Base-by-base conservation (phyloP, 2,888 invertebrate species). In the Napeogenes inachia region DNA sequence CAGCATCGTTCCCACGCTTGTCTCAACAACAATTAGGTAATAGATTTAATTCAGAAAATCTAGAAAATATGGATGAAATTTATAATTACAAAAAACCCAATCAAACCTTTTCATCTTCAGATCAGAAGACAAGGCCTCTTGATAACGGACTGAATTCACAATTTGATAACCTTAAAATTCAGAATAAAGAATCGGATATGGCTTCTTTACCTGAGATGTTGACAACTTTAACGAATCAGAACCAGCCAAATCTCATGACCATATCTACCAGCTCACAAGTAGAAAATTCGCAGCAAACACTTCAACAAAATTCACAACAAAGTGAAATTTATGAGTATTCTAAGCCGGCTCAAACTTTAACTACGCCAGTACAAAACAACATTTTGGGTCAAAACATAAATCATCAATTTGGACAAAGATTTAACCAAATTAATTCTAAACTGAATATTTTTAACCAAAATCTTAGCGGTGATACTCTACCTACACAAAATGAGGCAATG, bases 21-120 rank as follows among this genome's bases (percentile, higher is more conserved):
- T 50, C 50, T 4, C 50, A 50, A 50, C 50, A 50, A 30, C 8
- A 21, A 21, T 12, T 12, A 12, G 10, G 30, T 3, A 30, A 50
- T 50, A 50, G 12, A 8, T 30, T 50, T 30, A 50, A 50, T 54
- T 38, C 46, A 61, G 47, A 50, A n/a, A 72, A 67, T 46, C 76
- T 76, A 50, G 50, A 50, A 50, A 77, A 78, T 56, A 69, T 67
- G 8, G 78, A 79, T 30, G 76, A 80, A 71, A 70, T 87, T 65
- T 85, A 87, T 61, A 78, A 87, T 65, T 86, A 86, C 64, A 83
- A 73, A 50, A 86, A 86, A 58, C 87, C 86, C 53, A 71, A 74
- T 13, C 73, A 75, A 62, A 69, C 71, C 50, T 65, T 80, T 1
- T 74, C 80, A 32, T 66, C 81, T 45, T 66, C 77, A 32, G 58